Evolutionary conservation across 2,113 vertebrate species (phyloP).

Genomic region (Gasterosteus aculeatus): DNA sequence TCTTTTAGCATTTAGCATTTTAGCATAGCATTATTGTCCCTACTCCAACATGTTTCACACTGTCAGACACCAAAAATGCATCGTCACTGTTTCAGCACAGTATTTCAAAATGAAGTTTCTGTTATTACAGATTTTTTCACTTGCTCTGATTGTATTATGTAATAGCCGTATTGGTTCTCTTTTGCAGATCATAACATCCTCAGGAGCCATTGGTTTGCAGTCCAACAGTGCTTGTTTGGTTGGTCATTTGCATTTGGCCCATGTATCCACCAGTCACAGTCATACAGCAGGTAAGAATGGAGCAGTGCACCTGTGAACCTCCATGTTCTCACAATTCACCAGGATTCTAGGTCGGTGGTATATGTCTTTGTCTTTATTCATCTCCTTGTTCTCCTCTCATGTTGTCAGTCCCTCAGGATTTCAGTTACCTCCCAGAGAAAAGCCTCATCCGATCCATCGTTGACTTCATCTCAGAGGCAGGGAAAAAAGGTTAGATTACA

Average conservation of each 20-base stretch:
- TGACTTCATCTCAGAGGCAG: slow-evolving; percentile 87
- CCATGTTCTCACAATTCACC: not conserved
- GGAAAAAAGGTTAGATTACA: slow-evolving; percentile 87
- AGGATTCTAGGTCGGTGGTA: not conserved
- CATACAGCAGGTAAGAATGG: slow-evolving; percentile 86
- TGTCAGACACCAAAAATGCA: not conserved
- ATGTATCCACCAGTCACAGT: slow-evolving; percentile 85
- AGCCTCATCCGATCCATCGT: slow-evolving; percentile 88
- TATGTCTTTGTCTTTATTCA: not conserved
- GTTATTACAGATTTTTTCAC: not conserved
- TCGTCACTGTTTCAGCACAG: not conserved
- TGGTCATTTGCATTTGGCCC: slow-evolving; percentile 89
- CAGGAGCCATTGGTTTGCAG: slow-evolving; percentile 91
- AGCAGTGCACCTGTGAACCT: not conserved
- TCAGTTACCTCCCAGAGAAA: slow-evolving; percentile 91
- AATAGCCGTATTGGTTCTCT: no score
- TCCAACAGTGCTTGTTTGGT: slow-evolving; percentile 91
- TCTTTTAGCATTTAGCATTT: no score
- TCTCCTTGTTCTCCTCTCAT: not conserved
- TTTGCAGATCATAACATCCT: slow-evolving; percentile 87
- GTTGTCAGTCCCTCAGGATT: slow-evolving; percentile 90
- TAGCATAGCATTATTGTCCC: not conserved
- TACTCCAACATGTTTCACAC: no score
- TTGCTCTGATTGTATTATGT: not conserved
- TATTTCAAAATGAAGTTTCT: not conserved